Evolutionary conservation across 2,888 invertebrate species (phyloP).

Genomic region (Drosophila mimica): DNA sequence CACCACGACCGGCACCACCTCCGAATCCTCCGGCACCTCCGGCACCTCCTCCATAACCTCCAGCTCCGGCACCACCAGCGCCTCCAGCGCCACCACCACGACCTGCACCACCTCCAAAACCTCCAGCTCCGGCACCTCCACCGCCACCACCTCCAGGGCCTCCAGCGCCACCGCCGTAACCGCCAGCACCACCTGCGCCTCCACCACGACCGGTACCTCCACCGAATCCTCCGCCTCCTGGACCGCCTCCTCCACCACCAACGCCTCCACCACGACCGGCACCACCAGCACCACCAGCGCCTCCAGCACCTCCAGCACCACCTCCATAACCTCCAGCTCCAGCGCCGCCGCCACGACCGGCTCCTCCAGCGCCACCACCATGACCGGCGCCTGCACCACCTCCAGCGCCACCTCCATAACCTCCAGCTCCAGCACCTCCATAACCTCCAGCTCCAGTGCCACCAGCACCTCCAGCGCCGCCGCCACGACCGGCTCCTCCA

Average conservation of each 20-base stretch:
- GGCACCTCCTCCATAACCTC: constrained; percentile 70
- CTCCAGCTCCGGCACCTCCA: constrained; percentile 19
- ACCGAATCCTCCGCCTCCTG: constrained; percentile 11
- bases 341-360: neutral
- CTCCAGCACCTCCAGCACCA: neutral
- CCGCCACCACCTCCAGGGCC: constrained; percentile 41
- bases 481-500: constrained; percentile 27
- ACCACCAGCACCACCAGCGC: neutral
- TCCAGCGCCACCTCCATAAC: neutral
- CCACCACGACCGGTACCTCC: constrained; percentile 10
- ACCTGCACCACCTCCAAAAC: constrained; percentile 7
- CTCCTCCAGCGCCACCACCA: constrained; percentile 3
- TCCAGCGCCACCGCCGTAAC: constrained; percentile 25
- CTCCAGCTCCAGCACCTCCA: constrained; percentile 4
- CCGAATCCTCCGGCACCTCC: constrained; percentile 43
- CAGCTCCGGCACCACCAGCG: constrained; percentile 38
- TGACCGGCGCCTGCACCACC: constrained; percentile 1
- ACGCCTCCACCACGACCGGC: constrained; percentile 4
- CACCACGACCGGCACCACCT: constrained; percentile 48
- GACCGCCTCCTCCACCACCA: constrained; percentile 22
- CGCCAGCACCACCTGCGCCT: constrained; percentile 17
- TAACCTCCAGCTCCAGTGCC: constrained; percentile 36
- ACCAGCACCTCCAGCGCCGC: constrained; percentile 44
- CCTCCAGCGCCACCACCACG: constrained; percentile 30
- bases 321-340: neutral